A percentile compares a stretch with the other conserved stretches of the same genome.
phyloP scores from a whole-genome alignment of 2,888 invertebrate species.

The Augiades crinisus region DNA sequence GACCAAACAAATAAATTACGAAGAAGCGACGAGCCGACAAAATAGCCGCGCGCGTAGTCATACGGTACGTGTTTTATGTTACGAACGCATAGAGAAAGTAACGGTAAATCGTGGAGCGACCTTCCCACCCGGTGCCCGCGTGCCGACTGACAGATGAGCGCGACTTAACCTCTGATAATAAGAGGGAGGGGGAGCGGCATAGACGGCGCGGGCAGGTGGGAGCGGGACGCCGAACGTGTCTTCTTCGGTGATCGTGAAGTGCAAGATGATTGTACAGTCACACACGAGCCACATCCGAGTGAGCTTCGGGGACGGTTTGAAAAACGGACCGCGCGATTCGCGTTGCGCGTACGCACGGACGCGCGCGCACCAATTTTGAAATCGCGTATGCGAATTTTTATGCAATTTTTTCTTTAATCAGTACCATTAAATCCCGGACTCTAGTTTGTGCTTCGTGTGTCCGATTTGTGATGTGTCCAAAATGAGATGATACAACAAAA shows the following conservation, averaged over 20 bases:
- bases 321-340: conserved; percentile 63
- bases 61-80: conserved; percentile 67
- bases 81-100: conserved; percentile 63
- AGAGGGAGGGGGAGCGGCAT: conserved; percentile 59
- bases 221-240: conserved; percentile 64
- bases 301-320: conserved; percentile 68
- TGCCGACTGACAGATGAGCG: conserved; percentile 77
- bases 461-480: conserved; percentile 43
- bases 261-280: conserved; percentile 80
- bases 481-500: conserved; percentile 44
- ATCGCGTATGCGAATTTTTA: conserved; percentile 39
- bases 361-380: conserved; percentile 54
- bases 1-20: conserved; percentile 56
- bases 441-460: conserved; percentile 43
- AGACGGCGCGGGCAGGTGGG: conserved; percentile 39
- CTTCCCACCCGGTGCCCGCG: conserved; percentile 70
- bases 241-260: conserved; percentile 79
- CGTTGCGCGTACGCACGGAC: conserved; percentile 68
- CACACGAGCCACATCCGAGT: conserved; percentile 78
- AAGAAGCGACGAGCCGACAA: conserved; percentile 50
- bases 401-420: conserved; percentile 31
- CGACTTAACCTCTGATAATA: conserved; percentile 79
- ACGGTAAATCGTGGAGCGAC: conserved; percentile 62
- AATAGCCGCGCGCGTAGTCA: conserved; percentile 52
- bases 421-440: conserved; percentile 12